phyloP scores from a whole-genome alignment of 2,113 vertebrate species.

The Thryonomys swinderianus region DNA sequence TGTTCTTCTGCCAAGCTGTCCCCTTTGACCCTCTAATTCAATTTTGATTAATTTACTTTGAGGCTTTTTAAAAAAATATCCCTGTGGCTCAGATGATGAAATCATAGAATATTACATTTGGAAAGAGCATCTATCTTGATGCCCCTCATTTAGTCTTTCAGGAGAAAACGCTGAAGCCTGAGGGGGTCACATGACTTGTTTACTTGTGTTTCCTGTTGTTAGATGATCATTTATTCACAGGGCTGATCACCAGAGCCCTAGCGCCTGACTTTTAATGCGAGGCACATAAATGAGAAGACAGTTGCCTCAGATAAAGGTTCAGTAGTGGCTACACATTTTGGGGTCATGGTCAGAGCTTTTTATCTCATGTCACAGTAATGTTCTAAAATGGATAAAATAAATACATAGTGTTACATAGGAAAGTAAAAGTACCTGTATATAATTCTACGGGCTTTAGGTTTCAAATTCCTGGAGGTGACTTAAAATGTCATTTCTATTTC shows the following conservation, averaged over 20 bases:
- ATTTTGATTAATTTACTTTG: neutral
- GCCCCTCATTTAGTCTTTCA: neutral
- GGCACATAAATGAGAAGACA: neutral
- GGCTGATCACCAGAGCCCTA: neutral
- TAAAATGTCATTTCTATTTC: neutral
- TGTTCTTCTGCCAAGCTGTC: neutral
- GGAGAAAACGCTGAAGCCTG: neutral
- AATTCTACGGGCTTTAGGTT: neutral
- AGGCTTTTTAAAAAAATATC: neutral
- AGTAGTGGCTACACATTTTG: neutral
- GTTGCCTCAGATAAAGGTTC: neutral
- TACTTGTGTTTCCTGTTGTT: neutral
- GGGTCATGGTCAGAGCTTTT: neutral
- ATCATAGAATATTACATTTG: neutral
- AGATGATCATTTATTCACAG: slow-evolving; percentile 21
- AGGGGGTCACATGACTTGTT: neutral
- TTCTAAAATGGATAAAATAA: neutral
- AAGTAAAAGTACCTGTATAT: neutral
- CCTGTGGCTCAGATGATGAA: neutral
- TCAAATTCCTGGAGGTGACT: neutral
- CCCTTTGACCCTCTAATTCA: neutral
- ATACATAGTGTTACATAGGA: neutral
- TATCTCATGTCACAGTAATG: neutral
- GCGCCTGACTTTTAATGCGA: neutral
- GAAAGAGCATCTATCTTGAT: neutral